Conservation (phyloP, 2,113 vertebrate species). For the Pseudorhombus dupliciocellatus region DNA sequence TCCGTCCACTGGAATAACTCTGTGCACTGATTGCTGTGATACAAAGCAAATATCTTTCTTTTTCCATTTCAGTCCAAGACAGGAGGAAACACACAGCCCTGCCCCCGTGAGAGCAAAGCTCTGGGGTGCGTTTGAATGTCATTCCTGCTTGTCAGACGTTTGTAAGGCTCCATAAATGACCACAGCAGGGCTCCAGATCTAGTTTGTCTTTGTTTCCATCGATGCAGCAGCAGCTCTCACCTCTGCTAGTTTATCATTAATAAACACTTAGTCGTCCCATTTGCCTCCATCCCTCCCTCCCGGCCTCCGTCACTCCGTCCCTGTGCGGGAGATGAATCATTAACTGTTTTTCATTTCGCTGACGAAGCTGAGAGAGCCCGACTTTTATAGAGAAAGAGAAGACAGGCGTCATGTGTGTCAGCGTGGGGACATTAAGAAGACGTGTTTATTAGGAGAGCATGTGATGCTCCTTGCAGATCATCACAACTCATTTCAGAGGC, state of each 20-base stretch:
- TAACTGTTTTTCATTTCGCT: constrained; percentile 24
- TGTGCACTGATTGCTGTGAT: not conserved
- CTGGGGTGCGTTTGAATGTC: constrained; percentile 56
- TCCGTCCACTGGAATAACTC: not conserved
- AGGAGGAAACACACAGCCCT: constrained; percentile 44
- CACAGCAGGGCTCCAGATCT: constrained; percentile 59
- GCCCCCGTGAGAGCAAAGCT: constrained; percentile 45
- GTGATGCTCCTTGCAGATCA: not conserved
- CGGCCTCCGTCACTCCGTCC: not conserved
- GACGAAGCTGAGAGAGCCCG: constrained; percentile 7
- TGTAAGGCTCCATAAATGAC: constrained; percentile 51
- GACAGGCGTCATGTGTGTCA: not conserved
- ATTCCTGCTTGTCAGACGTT: constrained; percentile 54
- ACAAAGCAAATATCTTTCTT: not conserved
- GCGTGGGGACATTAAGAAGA: too few species aligned
- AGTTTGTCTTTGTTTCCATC: constrained; percentile 63
- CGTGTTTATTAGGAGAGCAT: too few species aligned
- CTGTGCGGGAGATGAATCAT: constrained; percentile 44
- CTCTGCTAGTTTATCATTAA: constrained; percentile 72
- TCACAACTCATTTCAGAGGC: not conserved
- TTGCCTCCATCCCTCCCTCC: constrained; percentile 28
- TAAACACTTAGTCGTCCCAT: constrained; percentile 68
- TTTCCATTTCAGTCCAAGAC: constrained; percentile 7
- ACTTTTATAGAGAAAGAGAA: not conserved
- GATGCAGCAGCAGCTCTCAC: constrained; percentile 61